Evolutionary conservation across 2,113 vertebrate species (phyloP).

Genomic region (Macrotus californicus): DNA sequence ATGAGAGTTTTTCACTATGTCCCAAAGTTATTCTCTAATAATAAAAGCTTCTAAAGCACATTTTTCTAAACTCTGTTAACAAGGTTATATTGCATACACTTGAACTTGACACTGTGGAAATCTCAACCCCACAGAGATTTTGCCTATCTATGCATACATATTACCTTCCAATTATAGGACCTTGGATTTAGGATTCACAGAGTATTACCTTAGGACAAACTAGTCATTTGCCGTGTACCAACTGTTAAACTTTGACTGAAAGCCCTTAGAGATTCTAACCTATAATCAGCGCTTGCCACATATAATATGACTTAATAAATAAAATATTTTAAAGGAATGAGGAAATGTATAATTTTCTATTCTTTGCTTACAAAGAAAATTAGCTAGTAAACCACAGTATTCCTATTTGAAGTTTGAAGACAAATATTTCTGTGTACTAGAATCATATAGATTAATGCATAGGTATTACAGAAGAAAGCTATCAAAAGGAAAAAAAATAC

Average conservation of each 20-base stretch:
- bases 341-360: neutral
- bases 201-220: neutral
- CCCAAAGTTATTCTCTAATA: neutral
- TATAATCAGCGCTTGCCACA: neutral
- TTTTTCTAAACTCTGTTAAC: neutral
- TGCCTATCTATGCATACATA: neutral
- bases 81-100: neutral
- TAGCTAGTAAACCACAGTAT: neutral
- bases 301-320: neutral
- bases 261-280: neutral
- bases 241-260: neutral
- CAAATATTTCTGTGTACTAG: neutral
- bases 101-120: neutral
- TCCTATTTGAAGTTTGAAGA: neutral
- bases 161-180: neutral
- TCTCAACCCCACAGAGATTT: neutral
- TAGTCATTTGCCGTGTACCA: neutral
- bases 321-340: neutral
- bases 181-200: neutral
- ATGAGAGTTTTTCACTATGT: neutral
- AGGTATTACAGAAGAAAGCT: neutral
- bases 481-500: neutral
- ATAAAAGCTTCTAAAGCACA: neutral
- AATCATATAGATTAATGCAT: neutral
- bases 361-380: neutral